phyloP scores from a whole-genome alignment of 2,888 invertebrate genomes.

The Ophraella communa region DNA sequence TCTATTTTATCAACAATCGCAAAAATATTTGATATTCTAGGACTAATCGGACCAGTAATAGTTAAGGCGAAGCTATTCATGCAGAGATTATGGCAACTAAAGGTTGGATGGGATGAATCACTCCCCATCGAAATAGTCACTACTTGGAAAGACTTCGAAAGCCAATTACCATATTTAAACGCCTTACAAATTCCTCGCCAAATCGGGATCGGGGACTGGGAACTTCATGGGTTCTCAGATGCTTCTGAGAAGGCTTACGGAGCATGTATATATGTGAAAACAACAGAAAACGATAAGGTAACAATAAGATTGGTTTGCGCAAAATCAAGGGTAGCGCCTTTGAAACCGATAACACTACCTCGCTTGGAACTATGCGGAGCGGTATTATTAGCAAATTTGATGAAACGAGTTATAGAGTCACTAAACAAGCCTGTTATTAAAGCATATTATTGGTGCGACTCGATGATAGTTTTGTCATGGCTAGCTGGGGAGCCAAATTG shows the following conservation, averaged over 20 bases:
- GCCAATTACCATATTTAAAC: slow-evolving; percentile 9
- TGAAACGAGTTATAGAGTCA: neutral
- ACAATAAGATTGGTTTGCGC: slow-evolving; percentile 19
- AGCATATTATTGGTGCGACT: slow-evolving; percentile 35
- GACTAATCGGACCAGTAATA: slow-evolving; percentile 32
- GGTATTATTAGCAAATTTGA: neutral
- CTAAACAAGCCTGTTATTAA: neutral
- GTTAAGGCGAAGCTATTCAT: slow-evolving; percentile 35
- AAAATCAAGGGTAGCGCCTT: slow-evolving; percentile 24
- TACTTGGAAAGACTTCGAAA: slow-evolving; percentile 12
- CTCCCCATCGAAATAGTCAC: neutral
- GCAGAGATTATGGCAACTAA: slow-evolving; percentile 15
- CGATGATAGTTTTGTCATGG: slow-evolving; percentile 34
- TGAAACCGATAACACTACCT: slow-evolving; percentile 24
- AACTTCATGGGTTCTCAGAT: slow-evolving; percentile 36
- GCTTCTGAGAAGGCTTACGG: slow-evolving; percentile 31
- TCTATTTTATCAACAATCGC: slow-evolving; percentile 31
- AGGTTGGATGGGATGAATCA: neutral
- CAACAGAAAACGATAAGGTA: neutral
- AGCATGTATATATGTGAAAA: slow-evolving; percentile 28
- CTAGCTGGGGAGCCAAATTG: slow-evolving; percentile 16
- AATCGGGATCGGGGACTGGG: slow-evolving; percentile 9
- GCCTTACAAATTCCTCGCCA: slow-evolving; percentile 26
- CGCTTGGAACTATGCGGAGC: slow-evolving; percentile 23
- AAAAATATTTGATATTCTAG: slow-evolving; percentile 37